Percentiles rank a stretch among this genome's conserved stretches.
phyloP scores from a whole-genome alignment of 2,113 vertebrate genomes.

The Micronisus gabar region DNA sequence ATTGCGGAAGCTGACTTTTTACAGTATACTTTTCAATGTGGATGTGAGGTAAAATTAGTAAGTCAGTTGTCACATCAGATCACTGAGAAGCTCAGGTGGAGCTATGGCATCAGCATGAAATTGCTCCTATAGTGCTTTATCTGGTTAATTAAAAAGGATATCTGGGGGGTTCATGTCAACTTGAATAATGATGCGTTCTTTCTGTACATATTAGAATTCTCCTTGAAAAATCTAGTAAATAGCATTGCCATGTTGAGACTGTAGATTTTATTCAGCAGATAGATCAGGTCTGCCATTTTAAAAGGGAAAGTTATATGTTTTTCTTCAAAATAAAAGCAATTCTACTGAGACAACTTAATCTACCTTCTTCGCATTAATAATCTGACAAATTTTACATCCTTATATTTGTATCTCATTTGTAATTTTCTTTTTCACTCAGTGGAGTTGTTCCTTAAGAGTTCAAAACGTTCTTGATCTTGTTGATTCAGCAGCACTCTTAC shows the following conservation, averaged over 20 bases:
- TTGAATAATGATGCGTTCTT: slow-evolving; percentile 65
- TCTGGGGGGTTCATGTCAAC: slow-evolving; percentile 61
- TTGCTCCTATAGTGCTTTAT: slow-evolving; percentile 46
- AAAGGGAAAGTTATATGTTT: background rate
- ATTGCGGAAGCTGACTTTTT: background rate
- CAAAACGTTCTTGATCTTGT: background rate
- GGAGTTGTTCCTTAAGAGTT: background rate
- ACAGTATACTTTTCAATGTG: background rate
- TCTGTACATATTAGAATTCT: slow-evolving; percentile 51
- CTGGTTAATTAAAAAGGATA: slow-evolving; percentile 70
- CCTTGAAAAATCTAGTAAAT: slow-evolving; percentile 53
- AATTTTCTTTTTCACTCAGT: background rate
- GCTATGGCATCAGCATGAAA: background rate
- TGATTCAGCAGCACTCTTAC: background rate
- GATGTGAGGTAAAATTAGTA: background rate
- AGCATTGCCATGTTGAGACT: background rate
- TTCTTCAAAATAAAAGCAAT: background rate
- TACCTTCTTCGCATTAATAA: background rate
- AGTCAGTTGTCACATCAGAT: background rate
- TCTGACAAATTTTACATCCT: background rate
- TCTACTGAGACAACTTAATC: background rate
- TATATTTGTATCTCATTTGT: background rate
- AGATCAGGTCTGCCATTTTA: background rate
- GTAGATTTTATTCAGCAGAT: background rate
- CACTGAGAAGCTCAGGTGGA: background rate